phyloP scores from a whole-genome alignment of 2,113 vertebrate species.

The Fulica atra region DNA sequence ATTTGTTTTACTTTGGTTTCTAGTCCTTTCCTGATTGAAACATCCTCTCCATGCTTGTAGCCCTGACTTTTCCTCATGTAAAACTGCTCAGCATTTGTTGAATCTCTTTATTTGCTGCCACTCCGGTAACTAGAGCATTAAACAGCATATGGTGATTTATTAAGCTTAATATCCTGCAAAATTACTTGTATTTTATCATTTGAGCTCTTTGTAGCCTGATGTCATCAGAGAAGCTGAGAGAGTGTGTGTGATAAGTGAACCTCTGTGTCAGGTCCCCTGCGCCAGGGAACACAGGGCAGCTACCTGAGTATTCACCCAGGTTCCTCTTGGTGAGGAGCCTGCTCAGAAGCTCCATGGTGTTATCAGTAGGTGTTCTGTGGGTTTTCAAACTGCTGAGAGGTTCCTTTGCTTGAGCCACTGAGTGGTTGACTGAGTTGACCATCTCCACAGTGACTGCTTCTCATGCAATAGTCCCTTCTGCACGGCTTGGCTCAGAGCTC shows the following conservation, averaged over 20 bases:
- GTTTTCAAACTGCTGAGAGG: not conserved
- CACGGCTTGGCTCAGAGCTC: not conserved
- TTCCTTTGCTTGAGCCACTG: not conserved
- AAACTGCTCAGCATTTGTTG: not conserved
- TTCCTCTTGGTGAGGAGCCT: not conserved
- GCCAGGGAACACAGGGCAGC: not conserved
- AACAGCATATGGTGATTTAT: constrained; percentile 1
- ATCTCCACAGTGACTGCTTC: not conserved
- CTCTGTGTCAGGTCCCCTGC: not conserved
- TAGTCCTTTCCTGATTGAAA: not conserved
- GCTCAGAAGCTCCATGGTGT: not conserved
- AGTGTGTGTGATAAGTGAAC: not conserved
- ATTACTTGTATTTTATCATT: not conserved
- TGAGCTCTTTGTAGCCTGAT: not conserved
- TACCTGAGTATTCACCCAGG: no score
- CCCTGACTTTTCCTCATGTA: not conserved
- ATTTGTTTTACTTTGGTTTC: not conserved
- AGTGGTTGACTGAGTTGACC: accelerated
- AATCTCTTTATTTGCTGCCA: not conserved
- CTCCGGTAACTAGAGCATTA: not conserved
- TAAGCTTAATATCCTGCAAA: not conserved
- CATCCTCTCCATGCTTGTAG: not conserved
- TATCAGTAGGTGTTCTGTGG: not conserved
- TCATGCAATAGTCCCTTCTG: accelerated
- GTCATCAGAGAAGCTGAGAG: not conserved